phyloP scores from a whole-genome alignment of 2,113 vertebrate species.

The Ancistrus triradiatus region DNA sequence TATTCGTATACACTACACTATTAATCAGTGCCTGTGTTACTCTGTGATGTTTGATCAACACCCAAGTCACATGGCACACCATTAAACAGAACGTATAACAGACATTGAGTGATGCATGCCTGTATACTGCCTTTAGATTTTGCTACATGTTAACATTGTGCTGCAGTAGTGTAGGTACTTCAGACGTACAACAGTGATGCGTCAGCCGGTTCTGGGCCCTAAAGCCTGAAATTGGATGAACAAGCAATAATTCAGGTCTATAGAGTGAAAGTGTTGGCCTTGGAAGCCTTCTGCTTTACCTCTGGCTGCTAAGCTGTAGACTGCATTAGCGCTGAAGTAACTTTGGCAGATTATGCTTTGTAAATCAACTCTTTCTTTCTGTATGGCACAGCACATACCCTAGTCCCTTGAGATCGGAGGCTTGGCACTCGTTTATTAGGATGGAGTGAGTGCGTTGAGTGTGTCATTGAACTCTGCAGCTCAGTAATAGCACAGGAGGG shows the following conservation, averaged over 20 bases:
- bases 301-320: conserved; percentile 5
- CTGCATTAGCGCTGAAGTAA: conserved; percentile 21
- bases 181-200: conserved; percentile 11
- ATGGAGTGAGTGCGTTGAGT: conserved; percentile 18
- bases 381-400: not conserved
- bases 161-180: not conserved
- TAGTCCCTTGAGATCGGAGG: not conserved
- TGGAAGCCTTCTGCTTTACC: not conserved
- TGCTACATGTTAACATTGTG: not conserved
- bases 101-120: no score
- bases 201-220: conserved; percentile 11
- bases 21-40: no score
- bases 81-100: no score
- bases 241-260: not conserved
- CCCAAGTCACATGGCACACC: no score
- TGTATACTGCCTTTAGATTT: no score
- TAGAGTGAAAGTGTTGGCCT: not conserved
- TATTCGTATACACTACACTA: no score
- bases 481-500: not conserved
- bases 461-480: conserved; percentile 13
- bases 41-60: no score
- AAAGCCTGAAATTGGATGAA: not conserved
- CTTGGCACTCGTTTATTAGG: conserved; percentile 32
- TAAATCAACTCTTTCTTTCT: conserved; percentile 21
- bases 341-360: conserved; percentile 14